Conservation (phyloP, 2,113 vertebrate genomes). For the human (Homo sapiens) region DNA sequence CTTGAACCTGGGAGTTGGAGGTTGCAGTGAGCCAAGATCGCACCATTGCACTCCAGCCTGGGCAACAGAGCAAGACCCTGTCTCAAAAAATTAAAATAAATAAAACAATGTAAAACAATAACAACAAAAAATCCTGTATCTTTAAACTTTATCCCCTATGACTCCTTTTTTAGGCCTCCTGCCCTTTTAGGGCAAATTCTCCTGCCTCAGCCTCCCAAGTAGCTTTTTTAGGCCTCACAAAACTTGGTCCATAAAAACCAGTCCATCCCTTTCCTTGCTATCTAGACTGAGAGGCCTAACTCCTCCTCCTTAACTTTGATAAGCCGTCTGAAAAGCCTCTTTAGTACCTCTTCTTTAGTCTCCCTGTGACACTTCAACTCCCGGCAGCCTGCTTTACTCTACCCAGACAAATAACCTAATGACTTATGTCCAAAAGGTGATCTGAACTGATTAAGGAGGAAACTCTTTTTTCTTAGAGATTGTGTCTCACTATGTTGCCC, state of each 20-base stretch:
- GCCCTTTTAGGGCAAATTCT: too few relatives aligned
- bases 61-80: too few relatives aligned
- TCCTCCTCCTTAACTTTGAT: neutral
- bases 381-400: neutral
- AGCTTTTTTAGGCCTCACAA: neutral
- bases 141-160: neutral
- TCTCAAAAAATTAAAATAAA: too few relatives aligned
- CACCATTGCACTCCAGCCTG: too few relatives aligned
- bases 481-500: neutral
- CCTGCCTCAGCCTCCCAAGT: too few relatives aligned
- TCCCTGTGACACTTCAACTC: neutral
- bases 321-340: neutral
- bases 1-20: too few relatives aligned
- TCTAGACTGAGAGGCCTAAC: neutral
- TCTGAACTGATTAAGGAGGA: neutral
- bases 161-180: too few relatives aligned
- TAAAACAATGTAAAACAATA: neutral
- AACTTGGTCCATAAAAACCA: slow-evolving; percentile 15
- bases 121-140: neutral
- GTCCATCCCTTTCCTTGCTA: neutral
- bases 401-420: neutral
- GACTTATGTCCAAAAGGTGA: slow-evolving; percentile 23
- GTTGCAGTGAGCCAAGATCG: too few relatives aligned
- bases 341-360: neutral
- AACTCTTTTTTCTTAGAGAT: neutral